Evolutionary conservation across 2,113 vertebrate genomes (phyloP), one percentile per base, ranked within the genome.

Genomic region (Dromas ardeola): DNA sequence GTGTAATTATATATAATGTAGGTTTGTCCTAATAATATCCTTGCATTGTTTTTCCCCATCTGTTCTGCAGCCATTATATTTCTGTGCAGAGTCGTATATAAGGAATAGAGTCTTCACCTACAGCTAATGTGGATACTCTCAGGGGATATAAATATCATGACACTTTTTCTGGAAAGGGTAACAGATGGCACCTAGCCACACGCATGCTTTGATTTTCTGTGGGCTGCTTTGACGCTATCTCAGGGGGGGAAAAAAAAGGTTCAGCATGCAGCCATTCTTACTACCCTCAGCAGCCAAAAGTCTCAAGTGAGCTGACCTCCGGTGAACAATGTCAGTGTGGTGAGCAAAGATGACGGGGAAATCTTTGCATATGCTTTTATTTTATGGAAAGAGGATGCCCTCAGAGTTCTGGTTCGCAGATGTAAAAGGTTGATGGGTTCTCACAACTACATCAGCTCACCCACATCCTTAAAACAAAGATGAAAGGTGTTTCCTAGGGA

Each of bases 101-200:
- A 76, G 67, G 62, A 80, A 38, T 4, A 29, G 56, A 72, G 58
- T 19, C 22, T 86, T 81, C 59, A 36, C 34, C 43, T 62, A 47
- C 36, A 53, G 72, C 72, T 95, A 10, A 81, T 56, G 81, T 32
- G 74, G 81, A 4, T 74, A 6, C 62, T 94, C 89, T 69, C 13
- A 8, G 65, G 91, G 84, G 81, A 85, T 69, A 72, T 56, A 94
- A 96, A 96, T 93, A 93, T 25, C 84, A 27, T 42, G 65, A 9
- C 70, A 6, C 77, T 79, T 55, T 15, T 85, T 81, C 86, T 84
- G 81, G 73, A 55, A 86, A 85, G 91, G 91, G 56, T 90, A 82
- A 77, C 89, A 96, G 87, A 96, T 96, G 94, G 96, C 87, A 90
- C 34, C 78, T 7, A 58, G 84, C 89, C 90, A 53, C 11, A 3